These are phyloP conservation scores for Alcedo atthis DNA, from an alignment of 2,797 vertebrate genomes.

Conservation along the genomic window DNA sequence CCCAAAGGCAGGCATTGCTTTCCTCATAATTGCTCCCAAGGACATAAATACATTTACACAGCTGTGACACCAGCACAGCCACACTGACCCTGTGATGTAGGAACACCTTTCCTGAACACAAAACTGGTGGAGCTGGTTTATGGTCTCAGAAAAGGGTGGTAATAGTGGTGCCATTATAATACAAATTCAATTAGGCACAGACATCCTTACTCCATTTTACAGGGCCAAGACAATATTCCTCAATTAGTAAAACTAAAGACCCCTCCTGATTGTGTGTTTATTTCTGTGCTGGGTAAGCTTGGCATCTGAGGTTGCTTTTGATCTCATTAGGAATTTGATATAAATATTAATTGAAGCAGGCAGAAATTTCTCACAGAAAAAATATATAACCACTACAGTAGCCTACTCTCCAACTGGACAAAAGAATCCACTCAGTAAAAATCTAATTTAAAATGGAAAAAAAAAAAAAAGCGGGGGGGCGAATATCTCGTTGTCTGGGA, in stretches of 20 bases:
- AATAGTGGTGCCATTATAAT: fast-evolving
- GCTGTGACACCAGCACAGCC: fast-evolving
- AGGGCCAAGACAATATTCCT: neutral
- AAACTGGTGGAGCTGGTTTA: neutral
- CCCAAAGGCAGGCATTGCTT: neutral
- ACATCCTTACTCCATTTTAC: neutral
- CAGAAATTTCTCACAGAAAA: neutral
- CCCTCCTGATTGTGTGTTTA: neutral
- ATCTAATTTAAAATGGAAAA: neutral
- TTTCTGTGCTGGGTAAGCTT: neutral
- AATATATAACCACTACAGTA: neutral
- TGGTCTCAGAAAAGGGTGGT: neutral
- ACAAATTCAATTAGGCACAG: neutral
- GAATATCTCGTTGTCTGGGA: neutral
- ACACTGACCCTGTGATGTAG: fast-evolving
- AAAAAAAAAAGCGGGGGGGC: neutral
- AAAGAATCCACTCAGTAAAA: neutral
- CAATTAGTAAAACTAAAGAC: fast-evolving
- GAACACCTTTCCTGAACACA: neutral
- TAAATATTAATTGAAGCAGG: neutral
- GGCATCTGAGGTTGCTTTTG: fast-evolving
- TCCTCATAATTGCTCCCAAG: neutral
- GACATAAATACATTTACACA: fast-evolving
- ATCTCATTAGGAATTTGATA: neutral
- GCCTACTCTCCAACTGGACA: neutral